Conservation (phyloP, 2,888 invertebrate species). For the Drosophila sordidula region DNA sequence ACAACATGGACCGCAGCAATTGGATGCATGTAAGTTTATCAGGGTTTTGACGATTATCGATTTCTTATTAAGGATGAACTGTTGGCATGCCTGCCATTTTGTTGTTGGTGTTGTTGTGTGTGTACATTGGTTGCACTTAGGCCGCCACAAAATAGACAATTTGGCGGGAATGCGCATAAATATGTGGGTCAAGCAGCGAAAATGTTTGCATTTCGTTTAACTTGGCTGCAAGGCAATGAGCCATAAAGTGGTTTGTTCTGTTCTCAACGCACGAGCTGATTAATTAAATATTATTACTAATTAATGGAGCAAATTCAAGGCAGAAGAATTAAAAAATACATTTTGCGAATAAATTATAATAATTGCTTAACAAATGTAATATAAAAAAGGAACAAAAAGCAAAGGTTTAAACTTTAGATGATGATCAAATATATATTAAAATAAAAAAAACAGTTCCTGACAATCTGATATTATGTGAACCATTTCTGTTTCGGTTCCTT, state of each 20-base stretch:
- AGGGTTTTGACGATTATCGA: conserved; percentile 62
- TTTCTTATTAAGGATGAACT: conserved; percentile 57
- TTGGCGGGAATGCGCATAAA: conserved; percentile 33
- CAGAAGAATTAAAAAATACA: too few species aligned
- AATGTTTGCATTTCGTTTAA: conserved; percentile 5
- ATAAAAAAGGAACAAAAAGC: too few species aligned
- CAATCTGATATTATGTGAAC: background rate
- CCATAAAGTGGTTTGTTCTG: conserved; percentile 1
- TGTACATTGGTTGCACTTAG: conserved; percentile 24
- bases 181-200: conserved; percentile 50
- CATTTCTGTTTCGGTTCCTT: too few species aligned
- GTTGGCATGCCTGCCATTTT: background rate
- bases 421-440: too few species aligned
- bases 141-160: conserved; percentile 41
- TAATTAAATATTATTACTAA: too few species aligned
- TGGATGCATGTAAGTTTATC: conserved; percentile 48
- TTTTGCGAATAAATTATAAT: too few species aligned
- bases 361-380: too few species aligned
- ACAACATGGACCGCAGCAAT: conserved; percentile 16
- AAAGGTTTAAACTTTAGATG: too few species aligned
- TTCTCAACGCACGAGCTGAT: background rate
- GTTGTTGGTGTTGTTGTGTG: background rate
- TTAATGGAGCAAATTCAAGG: too few species aligned
- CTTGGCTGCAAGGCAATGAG: background rate
- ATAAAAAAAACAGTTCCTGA: too few species aligned